Base-by-base conservation (phyloP, 2,888 invertebrate genomes). In the Branchellion lobata region DNA sequence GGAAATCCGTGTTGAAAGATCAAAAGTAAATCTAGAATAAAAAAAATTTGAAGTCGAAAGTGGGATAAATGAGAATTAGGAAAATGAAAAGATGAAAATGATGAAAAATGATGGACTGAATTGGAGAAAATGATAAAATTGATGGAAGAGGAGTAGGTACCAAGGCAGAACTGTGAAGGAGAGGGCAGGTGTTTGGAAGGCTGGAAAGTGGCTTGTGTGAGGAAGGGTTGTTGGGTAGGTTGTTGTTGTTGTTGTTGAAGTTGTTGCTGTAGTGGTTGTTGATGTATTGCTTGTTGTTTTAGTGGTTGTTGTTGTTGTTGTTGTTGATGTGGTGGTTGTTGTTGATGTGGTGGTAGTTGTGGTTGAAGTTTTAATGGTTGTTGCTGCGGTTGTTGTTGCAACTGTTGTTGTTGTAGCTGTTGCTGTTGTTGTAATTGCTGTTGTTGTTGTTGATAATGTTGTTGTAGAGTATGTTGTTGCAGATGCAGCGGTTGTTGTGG, bases 101-200 rank as follows among this genome's bases (percentile, higher is more conserved):
- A 40, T 40, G 40, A 40, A 40, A 14, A 40, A 40, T 40, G 40
- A 40, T 40, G 40, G 14, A 8, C 8, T 14, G 5, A 40, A 40
- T 8, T 8, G 40, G 14, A 40, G 14, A 14, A 40, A 40, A 40
- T 5, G 40, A 5, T 40, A 40, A 40, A 40, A 40, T 5, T 40
- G 40, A 40, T 40, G 40, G 14, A 14, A 8, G 14, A 8, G 40
- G 40, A 40, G 40, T 40, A 40, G 40, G 14, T 75, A 1, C 75
- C 51, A 27, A 36, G 53, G 31, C 75, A 75, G 40, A 75, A 75
- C 29, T 75, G 75, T 1, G 75, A 75, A 2, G 75, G 75, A 0
- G 75, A 75, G 0, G 75, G 75, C 18, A 75, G 75, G 1, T 47
- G 47, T 29, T 24, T 75, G n/a, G 3, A 47, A 5, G 29, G 1